Evolutionary conservation across 2,888 invertebrate species (phyloP).

Genomic region (Aplocera efformata): DNA sequence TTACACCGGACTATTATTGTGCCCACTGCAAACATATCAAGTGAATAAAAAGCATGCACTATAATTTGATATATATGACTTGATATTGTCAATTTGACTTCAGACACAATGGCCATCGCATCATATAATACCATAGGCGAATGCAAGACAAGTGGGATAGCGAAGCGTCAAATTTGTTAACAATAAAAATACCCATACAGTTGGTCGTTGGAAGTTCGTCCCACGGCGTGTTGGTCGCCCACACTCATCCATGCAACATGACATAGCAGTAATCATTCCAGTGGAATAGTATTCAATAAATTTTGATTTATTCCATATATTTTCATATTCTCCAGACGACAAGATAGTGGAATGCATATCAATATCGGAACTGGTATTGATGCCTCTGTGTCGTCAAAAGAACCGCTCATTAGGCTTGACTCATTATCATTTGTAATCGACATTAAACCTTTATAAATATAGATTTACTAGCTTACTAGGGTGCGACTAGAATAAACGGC

Average conservation of each 20-base stretch:
- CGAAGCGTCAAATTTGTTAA: conserved; percentile 43
- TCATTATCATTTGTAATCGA: conserved; percentile 30
- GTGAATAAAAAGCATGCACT: conserved; percentile 12
- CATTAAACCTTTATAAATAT: conserved; percentile 30
- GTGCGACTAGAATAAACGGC: too few species aligned
- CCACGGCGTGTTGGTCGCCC: conserved; percentile 55
- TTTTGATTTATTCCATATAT: conserved; percentile 53
- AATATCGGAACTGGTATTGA: conserved; percentile 21
- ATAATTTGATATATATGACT: conserved; percentile 24
- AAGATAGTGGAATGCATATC: conserved; percentile 30
- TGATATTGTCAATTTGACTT: conserved; percentile 27
- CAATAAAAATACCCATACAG: conserved; percentile 45
- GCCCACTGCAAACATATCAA: conserved; percentile 9
- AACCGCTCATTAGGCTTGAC: conserved; percentile 28
- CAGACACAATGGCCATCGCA: conserved; percentile 19
- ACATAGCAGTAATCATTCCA: conserved; percentile 52
- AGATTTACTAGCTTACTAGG: conserved; percentile 23
- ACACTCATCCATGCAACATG: conserved; percentile 42
- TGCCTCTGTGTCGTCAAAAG: conserved; percentile 24
- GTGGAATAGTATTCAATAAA: conserved; percentile 56
- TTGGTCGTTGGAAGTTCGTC: conserved; percentile 38
- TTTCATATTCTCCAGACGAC: conserved; percentile 36
- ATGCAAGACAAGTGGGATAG: conserved; percentile 26
- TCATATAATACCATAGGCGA: conserved; percentile 16
- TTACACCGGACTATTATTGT: conserved; percentile 10